Conservation (phyloP, 2,888 invertebrate species). For the Ectropis crepuscularia region DNA sequence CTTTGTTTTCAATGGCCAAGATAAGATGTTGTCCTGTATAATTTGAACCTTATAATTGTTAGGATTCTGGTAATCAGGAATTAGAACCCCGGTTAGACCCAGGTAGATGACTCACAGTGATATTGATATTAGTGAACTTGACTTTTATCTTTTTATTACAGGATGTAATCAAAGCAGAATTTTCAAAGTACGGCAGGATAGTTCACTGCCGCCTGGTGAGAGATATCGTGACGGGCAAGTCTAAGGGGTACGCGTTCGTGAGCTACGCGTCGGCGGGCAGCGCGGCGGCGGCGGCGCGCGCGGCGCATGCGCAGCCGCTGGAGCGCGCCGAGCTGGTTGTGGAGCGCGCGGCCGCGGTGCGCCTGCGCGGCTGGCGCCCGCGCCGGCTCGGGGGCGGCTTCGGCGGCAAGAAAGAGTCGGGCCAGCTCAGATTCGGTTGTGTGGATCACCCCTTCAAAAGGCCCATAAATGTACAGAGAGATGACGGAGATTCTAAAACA, state of each 20-base stretch:
- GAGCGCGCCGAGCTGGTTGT: conserved; percentile 88
- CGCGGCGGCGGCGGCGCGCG: conserved; percentile 86
- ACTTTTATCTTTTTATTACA: conserved; percentile 49
- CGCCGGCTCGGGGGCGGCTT: conserved; percentile 94
- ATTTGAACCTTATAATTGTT: no score
- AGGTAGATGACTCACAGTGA: not conserved
- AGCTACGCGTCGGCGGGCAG: conserved; percentile 88
- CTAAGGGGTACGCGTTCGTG: conserved; percentile 94
- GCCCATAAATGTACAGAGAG: conserved; percentile 71
- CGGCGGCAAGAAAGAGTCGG: conserved; percentile 93
- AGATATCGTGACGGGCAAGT: conserved; percentile 93
- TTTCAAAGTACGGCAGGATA: conserved; percentile 88
- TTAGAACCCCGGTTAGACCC: no score
- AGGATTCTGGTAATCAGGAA: no score
- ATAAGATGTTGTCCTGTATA: no score
- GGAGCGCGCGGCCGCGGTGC: conserved; percentile 90
- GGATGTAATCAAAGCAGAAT: conserved; percentile 83
- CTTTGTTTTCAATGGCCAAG: no score
- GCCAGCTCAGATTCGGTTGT: conserved; percentile 94
- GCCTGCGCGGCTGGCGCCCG: conserved; percentile 92
- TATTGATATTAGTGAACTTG: not conserved
- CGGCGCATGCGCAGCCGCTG: conserved; percentile 85
- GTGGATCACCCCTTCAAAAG: conserved; percentile 90
- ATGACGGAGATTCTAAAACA: conserved; percentile 26
- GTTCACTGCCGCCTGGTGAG: conserved; percentile 87